phyloP scores from a whole-genome alignment of 2,113 vertebrate species.

The Sphaerodactylus townsendi region DNA sequence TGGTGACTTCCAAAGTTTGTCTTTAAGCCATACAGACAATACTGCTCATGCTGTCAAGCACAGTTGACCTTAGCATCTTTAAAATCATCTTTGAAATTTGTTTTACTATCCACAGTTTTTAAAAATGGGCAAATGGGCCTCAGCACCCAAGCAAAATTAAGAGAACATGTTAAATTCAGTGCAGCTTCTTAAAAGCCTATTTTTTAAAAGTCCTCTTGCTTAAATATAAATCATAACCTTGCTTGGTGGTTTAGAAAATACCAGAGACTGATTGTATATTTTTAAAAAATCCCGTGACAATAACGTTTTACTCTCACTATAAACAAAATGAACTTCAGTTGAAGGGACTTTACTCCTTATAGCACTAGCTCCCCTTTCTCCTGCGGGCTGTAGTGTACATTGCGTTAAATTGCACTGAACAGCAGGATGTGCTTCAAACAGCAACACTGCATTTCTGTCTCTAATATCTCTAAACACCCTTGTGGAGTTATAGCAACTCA shows the following conservation, averaged over 20 bases:
- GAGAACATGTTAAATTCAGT: not conserved
- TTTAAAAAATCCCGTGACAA: not conserved
- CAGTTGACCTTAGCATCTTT: not conserved
- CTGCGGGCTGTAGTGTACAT: constrained; percentile 28
- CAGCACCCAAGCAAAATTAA: not conserved
- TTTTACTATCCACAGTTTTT: not conserved
- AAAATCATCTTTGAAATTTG: not conserved
- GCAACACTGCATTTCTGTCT: not conserved
- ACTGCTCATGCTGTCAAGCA: not conserved
- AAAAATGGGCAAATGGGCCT: not conserved
- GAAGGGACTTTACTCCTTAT: not conserved
- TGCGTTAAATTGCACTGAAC: not conserved
- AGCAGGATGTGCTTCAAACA: not conserved
- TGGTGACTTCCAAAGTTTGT: not conserved
- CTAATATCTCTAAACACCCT: not conserved
- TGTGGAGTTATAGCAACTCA: not conserved
- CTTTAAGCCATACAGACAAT: not conserved
- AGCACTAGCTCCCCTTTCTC: not conserved
- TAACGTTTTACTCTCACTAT: constrained; percentile 36
- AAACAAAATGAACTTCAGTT: constrained; percentile 35
- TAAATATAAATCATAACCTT: constrained; percentile 46
- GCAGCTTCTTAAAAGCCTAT: constrained; percentile 27
- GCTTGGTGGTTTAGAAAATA: constrained; percentile 4
- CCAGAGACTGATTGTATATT: constrained; percentile 37
- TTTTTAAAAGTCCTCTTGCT: constrained; percentile 24